Base-by-base conservation (phyloP, 1,140 invertebrate genomes). In the Psix sp. region DNA sequence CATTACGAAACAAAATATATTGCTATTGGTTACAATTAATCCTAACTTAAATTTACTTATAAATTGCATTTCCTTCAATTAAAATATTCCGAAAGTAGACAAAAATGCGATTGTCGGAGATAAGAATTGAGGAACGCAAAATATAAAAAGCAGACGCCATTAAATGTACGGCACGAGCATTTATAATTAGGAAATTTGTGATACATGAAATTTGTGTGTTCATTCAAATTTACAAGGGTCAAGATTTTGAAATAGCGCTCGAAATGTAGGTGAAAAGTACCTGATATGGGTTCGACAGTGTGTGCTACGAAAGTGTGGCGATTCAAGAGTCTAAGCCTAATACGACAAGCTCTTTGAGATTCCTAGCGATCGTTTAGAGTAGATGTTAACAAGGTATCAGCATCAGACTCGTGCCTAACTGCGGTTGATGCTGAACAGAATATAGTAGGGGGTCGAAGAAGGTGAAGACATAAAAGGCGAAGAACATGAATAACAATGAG, bases 341-440 rank as follows among this genome's bases (percentile, higher is more conserved):
- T 85, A 76, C 77, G 82, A 85, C 84, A 83, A 80, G 76, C 81
- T 83, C 77, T 84, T 84, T 84, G 73, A 81, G 78, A 85, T 85
- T 84, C 82, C 77, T 81, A 77, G 77, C 65, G 81, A 76, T 86
- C 84, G 81, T 85, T 86, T 84, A 80, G 83, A 65, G 60, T 82
- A 77, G 79, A 85, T 86, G 83, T 87, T 86, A 86, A 86, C 85
- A 84, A 86, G 84, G 78, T 82, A 82, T 84, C 81, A 80, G 79
- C 80, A 82, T 82, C 81, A 66, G 82, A 78, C 82, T 83, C 82
- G 82, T 84, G 82, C 80, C 77, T 60, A 66, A 77, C 76, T 82
- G 79, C 76, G 81, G 79, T 82, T 73, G 81, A 76, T 65, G 70
- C 46, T 43, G 35, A 52, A 46, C 46, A 42, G 57, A 74, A 67